A percentile compares a stretch with the other conserved stretches of the same genome.
Conservation (phyloP, 2,888 invertebrate genomes). For the Drosophila eohydei region DNA sequence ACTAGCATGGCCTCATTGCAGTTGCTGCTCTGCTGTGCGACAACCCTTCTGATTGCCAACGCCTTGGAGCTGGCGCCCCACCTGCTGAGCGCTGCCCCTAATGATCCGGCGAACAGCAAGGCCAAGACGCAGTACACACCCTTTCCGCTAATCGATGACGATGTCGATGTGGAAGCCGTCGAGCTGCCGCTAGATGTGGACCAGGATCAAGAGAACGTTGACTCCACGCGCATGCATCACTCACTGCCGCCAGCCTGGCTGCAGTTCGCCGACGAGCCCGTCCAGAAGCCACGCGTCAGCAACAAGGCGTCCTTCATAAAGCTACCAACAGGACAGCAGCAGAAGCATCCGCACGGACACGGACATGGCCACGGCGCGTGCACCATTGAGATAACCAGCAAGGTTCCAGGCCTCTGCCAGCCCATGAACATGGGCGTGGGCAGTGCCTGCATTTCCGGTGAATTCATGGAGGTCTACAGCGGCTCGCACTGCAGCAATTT, state of each 20-base stretch:
- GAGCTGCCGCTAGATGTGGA: slow-evolving; percentile 71
- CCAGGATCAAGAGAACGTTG: slow-evolving; percentile 38
- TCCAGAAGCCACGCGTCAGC: slow-evolving; percentile 46
- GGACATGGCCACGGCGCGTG: slow-evolving; percentile 66
- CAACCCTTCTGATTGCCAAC: slow-evolving; percentile 60
- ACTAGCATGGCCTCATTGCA: slow-evolving; percentile 71
- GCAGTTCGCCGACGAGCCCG: slow-evolving; percentile 66
- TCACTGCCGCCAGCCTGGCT: slow-evolving; percentile 68
- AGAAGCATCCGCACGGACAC: slow-evolving; percentile 55
- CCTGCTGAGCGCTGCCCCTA: slow-evolving; percentile 56
- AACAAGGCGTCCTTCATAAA: slow-evolving; percentile 59
- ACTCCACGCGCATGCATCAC: slow-evolving; percentile 48
- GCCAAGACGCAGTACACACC: slow-evolving; percentile 62
- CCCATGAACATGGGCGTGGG: slow-evolving; percentile 77
- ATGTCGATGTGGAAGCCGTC: slow-evolving; percentile 59
- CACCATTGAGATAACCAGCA: slow-evolving; percentile 81
- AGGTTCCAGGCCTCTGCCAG: slow-evolving; percentile 81
- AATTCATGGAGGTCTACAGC: slow-evolving; percentile 81
- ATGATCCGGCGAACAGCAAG: slow-evolving; percentile 57
- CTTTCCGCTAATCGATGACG: slow-evolving; percentile 63
- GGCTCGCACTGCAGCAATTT: slow-evolving; percentile 60
- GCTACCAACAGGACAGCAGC: slow-evolving; percentile 46
- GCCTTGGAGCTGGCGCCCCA: slow-evolving; percentile 73
- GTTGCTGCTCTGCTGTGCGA: slow-evolving; percentile 62
- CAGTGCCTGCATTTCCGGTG: slow-evolving; percentile 82